Evolutionary conservation across 2,113 vertebrate species (phyloP).

Genomic region (Actenoides lindsayi): DNA sequence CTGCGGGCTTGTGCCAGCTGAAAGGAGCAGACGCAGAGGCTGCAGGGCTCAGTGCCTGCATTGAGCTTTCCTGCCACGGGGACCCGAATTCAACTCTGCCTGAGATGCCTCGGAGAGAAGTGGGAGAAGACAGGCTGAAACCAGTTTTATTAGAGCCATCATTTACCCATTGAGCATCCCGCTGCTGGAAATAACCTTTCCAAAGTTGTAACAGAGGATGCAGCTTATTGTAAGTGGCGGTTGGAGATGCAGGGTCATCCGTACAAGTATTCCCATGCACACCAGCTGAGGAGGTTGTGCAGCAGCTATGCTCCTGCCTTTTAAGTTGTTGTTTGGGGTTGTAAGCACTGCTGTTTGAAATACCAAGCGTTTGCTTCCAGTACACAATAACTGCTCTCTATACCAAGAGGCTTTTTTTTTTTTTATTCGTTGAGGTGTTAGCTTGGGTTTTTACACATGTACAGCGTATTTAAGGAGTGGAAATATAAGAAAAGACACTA

Average conservation of each 20-base stretch:
- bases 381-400: conserved; percentile 55
- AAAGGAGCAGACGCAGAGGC: not conserved
- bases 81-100: not conserved
- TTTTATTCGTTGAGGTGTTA: conserved; percentile 71
- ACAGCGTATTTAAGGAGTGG: conserved; percentile 48
- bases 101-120: not conserved
- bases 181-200: conserved; percentile 6
- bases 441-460: conserved; percentile 70
- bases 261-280: not conserved
- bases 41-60: not conserved
- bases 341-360: not conserved
- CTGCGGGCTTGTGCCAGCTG: rapidly evolving
- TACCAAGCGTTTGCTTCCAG: conserved; percentile 34
- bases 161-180: not conserved
- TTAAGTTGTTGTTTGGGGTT: not conserved
- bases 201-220: not conserved
- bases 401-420: not conserved
- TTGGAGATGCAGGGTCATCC: not conserved
- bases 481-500: conserved; percentile 52
- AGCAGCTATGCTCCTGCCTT: not conserved
- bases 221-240: not conserved
- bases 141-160: conserved; percentile 8
- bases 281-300: not conserved
- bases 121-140: not conserved
- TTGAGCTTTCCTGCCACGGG: not conserved